A percentile compares a stretch with the other conserved stretches of the same genome.
Evolutionary conservation across 2,888 invertebrate species (phyloP).

Genomic region (Ormyrus rosae): DNA sequence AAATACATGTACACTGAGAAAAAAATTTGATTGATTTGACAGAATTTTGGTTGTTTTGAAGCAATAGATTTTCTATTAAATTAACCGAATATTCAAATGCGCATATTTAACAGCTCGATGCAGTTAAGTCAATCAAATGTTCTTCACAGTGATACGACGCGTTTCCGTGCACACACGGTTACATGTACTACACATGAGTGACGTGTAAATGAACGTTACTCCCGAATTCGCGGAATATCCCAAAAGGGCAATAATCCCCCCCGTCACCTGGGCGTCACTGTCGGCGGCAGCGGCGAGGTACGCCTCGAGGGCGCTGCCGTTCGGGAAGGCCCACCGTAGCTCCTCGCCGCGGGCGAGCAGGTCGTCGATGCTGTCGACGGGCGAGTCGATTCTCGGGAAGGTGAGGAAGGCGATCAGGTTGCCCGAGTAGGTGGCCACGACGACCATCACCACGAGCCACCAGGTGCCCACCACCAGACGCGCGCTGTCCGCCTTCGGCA

Average conservation of each 20-base stretch:
- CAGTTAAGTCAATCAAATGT: too few relatives aligned
- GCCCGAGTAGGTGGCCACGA: conserved; percentile 94
- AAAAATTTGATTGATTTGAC: too few relatives aligned
- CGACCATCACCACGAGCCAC: conserved; percentile 93
- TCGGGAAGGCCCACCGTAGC: conserved; percentile 86
- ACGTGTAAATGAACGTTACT: too few relatives aligned
- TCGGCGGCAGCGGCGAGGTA: conserved; percentile 80
- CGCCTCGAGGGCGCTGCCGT: conserved; percentile 85
- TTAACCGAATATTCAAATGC: too few relatives aligned
- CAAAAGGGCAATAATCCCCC: not conserved
- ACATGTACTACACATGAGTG: too few relatives aligned
- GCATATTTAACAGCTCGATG: too few relatives aligned
- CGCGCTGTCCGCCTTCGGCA: conserved; percentile 91
- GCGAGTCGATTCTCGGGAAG: conserved; percentile 88
- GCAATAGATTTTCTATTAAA: too few relatives aligned
- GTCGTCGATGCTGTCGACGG: conserved; percentile 83
- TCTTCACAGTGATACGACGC: too few relatives aligned
- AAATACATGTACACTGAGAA: too few relatives aligned
- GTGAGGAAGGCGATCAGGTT: conserved; percentile 95
- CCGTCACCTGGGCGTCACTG: conserved; percentile 76
- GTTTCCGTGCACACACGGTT: too few relatives aligned
- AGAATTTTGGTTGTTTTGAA: too few relatives aligned
- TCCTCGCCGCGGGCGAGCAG: conserved; percentile 79
- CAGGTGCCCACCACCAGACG: conserved; percentile 91
- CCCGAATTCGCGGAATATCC: not conserved